Conservation (phyloP, 64 coral and sea anemone species). For the Dendronephthya gigantea region DNA sequence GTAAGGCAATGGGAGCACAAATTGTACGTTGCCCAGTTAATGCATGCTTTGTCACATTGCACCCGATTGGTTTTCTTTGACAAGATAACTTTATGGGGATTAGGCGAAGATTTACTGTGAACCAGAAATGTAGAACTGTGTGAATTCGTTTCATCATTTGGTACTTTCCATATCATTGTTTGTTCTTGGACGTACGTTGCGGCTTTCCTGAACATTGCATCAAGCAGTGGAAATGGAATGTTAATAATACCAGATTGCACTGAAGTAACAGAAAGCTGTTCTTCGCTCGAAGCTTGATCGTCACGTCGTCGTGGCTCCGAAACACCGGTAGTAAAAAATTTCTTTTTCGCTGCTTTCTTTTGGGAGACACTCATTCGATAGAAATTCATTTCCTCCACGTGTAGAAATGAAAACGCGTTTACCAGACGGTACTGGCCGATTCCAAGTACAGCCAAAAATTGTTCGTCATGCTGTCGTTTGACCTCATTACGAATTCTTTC, state of each 20-base stretch:
- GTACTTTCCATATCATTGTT: not conserved
- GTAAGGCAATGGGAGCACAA: not conserved
- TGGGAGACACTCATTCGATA: not conserved
- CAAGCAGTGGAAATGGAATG: not conserved
- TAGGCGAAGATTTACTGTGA: not conserved
- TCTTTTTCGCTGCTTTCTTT: not conserved
- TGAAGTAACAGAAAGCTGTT: not conserved
- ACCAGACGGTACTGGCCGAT: slow-evolving; percentile 27
- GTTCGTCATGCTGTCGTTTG: slow-evolving; percentile 17
- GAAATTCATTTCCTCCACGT: not conserved
- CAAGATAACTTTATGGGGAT: not conserved
- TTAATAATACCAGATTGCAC: not conserved
- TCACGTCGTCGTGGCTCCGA: not conserved
- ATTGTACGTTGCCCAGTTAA: not conserved
- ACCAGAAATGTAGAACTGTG: not conserved
- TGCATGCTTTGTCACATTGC: not conserved
- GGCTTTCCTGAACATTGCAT: not conserved
- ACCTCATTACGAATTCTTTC: slow-evolving; percentile 30
- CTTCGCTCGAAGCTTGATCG: not conserved
- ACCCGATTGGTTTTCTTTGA: not conserved
- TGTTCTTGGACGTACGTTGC: not conserved
- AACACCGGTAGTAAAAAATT: not conserved
- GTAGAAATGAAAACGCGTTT: slow-evolving; percentile 24
- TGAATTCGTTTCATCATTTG: not conserved
- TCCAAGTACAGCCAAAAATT: slow-evolving; percentile 33